Percentiles rank a stretch among this genome's conserved stretches.
These are phyloP conservation scores for Adelphocoris suturalis DNA, from an alignment of 2,888 invertebrate genomes.

Conservation along the genomic window DNA sequence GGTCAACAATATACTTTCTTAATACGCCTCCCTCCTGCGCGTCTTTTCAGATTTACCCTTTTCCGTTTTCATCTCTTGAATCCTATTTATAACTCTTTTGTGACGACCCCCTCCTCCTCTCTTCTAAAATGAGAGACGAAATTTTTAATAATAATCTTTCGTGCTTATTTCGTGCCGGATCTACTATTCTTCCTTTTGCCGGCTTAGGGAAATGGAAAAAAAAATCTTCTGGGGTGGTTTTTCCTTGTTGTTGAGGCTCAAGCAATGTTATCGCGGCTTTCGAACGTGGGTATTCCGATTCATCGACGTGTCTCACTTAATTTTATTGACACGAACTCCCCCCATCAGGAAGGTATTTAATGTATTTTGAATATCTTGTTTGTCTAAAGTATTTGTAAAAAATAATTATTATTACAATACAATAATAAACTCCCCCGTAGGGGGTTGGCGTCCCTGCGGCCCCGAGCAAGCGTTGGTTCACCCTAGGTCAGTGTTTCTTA, in stretches of 20 bases:
- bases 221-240: not conserved
- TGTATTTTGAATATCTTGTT: too few relatives aligned
- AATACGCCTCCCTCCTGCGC: not conserved
- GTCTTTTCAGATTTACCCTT: conserved; percentile 23
- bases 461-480: too few relatives aligned
- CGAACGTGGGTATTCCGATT: too few relatives aligned
- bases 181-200: conserved; percentile 23
- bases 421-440: too few relatives aligned
- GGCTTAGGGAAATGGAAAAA: conserved; percentile 38
- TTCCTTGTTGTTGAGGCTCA: not conserved
- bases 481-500: too few relatives aligned
- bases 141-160: conserved; percentile 15
- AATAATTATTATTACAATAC: too few relatives aligned
- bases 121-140: not conserved
- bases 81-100: conserved; percentile 42
- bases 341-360: too few relatives aligned
- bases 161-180: conserved; percentile 10
- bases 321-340: too few relatives aligned
- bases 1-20: conserved; percentile 50
- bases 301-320: too few relatives aligned
- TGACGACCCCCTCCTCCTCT: not conserved
- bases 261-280: too few relatives aligned
- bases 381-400: too few relatives aligned
- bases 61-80: conserved; percentile 22
- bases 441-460: too few relatives aligned